Evolutionary conservation across 2,113 vertebrate genomes (phyloP), one percentile per base, ranked within the genome.

Genomic region (Chloropsis hardwickii): DNA sequence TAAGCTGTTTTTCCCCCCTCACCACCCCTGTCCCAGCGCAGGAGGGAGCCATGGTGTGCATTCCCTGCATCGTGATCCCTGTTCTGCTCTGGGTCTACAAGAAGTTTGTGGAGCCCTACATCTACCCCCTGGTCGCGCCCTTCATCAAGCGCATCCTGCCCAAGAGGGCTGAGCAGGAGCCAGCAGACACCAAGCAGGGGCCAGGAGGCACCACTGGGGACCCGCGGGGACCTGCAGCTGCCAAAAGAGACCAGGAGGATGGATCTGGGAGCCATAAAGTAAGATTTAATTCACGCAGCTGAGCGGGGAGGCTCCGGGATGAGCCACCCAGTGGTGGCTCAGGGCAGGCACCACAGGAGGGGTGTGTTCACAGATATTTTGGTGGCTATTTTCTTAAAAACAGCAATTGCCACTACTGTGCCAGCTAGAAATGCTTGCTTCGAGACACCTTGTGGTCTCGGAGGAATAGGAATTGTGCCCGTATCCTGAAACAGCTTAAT

Each of bases 31-130:
- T 45, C 5, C 4, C 47, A 6, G 20, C 27, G 3, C 25, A 54
- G 48, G 74, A 82, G n/a, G 73, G 50, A 73, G 93, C 89, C 71
- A 99, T 99, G 99, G 99, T 99, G 95, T 99, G 99, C 98, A 99
- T 99, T 92, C 99, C 99, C 13, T 99, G 99, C 70, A 99, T 99
- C 17, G 99, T 99, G 95, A 99, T 99, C 96, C 99, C 99, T 0
- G 95, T 99, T 53, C 98, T 99, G 50, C 97, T 99, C 54, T 99
- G 99, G 99, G 96, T 99, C 90, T 99, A 99, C 96, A 99, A 99
- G 97, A 99, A 99, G 44, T 99, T 99, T 88, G 96, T 99, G 42
- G 99, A 99, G 94, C 99, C 99, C 0, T 98, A 98, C 51, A 28
- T 99, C 29, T 99, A 99, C 78, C 99, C 99, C 0, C 50, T 99